phyloP scores from a whole-genome alignment of 1,140 invertebrate species.

The Trichonephila inaurata region DNA sequence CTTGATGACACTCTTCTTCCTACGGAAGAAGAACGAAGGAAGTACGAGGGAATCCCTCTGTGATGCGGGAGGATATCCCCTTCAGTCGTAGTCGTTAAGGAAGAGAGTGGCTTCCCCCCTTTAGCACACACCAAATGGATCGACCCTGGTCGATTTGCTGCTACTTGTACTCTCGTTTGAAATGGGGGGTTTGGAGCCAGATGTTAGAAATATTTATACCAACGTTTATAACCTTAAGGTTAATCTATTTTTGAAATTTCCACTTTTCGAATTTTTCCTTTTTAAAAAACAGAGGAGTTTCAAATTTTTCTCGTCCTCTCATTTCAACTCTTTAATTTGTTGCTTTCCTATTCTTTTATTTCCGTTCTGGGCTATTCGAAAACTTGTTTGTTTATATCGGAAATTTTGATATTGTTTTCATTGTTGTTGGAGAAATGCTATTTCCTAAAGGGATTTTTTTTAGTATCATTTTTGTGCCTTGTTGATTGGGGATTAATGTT shows the following conservation, averaged over 20 bases:
- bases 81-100: background rate
- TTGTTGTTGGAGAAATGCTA: no score
- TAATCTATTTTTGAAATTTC: constrained; percentile 31
- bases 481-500: no score
- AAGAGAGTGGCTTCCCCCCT: constrained; percentile 4
- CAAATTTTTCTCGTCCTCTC: background rate
- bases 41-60: background rate
- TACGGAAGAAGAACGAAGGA: background rate
- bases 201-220: constrained; percentile 25
- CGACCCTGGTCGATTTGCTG: constrained; percentile 56
- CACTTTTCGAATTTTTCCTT: background rate
- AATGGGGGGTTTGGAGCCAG: constrained; percentile 3
- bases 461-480: no score
- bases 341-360: background rate
- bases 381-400: no score
- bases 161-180: constrained; percentile 30
- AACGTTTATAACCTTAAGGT: constrained; percentile 19
- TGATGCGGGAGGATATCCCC: background rate
- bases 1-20: background rate
- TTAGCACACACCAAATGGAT: constrained; percentile 20
- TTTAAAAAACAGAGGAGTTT: background rate
- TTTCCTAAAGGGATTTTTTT: no score
- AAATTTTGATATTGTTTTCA: no score
- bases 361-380: background rate
- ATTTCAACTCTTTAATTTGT: background rate